phyloP scores from a whole-genome alignment of 2,888 invertebrate species.

The Eilema griseolum region DNA sequence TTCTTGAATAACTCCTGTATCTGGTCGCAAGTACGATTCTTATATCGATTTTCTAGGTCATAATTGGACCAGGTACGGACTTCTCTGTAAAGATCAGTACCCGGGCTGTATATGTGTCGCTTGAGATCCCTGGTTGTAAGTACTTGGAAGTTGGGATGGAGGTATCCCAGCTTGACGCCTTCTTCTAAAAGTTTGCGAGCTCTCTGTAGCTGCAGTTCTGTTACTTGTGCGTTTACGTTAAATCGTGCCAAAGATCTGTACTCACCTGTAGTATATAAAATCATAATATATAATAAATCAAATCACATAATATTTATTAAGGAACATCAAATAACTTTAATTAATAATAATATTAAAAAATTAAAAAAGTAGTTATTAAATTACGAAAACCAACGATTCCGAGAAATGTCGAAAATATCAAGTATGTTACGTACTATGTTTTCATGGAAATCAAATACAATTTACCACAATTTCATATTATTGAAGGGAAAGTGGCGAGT shows the following conservation, averaged over 20 bases:
- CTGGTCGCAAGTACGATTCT: not conserved
- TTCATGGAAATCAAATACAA: no score
- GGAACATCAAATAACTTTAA: no score
- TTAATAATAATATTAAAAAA: no score
- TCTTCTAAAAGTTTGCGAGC: not conserved
- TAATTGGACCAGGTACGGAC: not conserved
- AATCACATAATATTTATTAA: not conserved
- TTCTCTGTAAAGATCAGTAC: not conserved
- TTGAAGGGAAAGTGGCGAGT: no score
- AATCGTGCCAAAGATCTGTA: not conserved
- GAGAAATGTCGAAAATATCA: no score
- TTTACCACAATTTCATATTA: no score
- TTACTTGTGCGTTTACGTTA: not conserved
- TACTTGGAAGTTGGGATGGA: not conserved
- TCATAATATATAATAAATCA: no score
- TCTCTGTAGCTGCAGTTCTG: not conserved
- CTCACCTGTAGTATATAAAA: not conserved
- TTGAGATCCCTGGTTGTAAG: not conserved
- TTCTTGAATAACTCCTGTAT: not conserved
- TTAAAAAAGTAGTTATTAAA: no score
- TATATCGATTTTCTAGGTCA: not conserved
- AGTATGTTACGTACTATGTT: no score
- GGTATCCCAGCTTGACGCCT: not conserved
- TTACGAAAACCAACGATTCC: no score
- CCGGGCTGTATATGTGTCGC: not conserved